Evolutionary conservation across 2,888 invertebrate species (phyloP), one percentile per base, ranked within the genome.

Genomic region (Caenorhabditis sp.): DNA sequence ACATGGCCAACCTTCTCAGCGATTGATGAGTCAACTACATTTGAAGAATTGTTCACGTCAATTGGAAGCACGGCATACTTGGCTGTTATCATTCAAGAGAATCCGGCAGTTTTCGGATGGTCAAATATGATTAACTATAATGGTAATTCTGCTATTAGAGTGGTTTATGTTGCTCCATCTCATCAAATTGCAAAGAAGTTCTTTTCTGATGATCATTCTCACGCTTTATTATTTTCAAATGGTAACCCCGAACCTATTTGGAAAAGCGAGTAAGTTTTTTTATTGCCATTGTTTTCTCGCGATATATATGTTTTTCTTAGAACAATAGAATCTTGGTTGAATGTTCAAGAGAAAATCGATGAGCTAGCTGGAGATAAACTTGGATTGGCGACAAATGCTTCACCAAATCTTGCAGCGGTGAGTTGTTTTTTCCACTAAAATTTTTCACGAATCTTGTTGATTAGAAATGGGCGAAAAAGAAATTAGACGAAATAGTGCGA

Each of bases 51-150:
- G 5, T 83, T 85, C 83, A 58, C 68, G 12, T 58, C 77, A 2
- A 61, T 79, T 21, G 80, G 77, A 21, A 60, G 50, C 6, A 72
- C 79, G 0, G 60, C 71, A 36, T 73, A 76, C 37, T 54, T 85
- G 14, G 79, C 77, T 0, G 24, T 86, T 24, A 66, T 82, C 17
- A 70, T 76, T 24, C 82, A 85, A 54, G 81, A 85, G 19, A 81
- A 75, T 43, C 84, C 84, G n/a, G 68, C 79, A n/a, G 70, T 75
- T 0, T 77, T 78, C n/a, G 84, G 81, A 3, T 85, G 77, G 81
- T 76, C 85, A 17, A 78, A 83, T 31, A 64, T 84, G 58, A 83
- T 85, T 62, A 83, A 83, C 60, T 85, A 80, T 68, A 77, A 81
- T 43, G 68, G 64, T 1, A 78, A 81, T 54, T 66, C 62, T 17